A percentile compares a stretch with the other conserved stretches of the same genome.
phyloP scores from a whole-genome alignment of 2,113 vertebrate species.

The Crotophaga sulcirostris region DNA sequence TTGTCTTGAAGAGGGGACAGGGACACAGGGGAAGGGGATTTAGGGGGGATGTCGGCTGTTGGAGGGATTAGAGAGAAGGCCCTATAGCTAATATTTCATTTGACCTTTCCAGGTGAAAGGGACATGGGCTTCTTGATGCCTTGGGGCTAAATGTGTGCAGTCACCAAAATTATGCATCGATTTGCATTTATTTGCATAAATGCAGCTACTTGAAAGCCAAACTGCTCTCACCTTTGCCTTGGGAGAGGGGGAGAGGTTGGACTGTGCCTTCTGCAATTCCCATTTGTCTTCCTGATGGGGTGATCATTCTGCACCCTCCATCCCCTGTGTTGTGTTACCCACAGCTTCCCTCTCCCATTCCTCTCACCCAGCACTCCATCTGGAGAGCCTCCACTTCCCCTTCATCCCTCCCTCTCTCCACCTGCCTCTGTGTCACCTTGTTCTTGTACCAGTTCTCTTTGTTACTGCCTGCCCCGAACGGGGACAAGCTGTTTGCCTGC shows the following conservation, averaged over 20 bases:
- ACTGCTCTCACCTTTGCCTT: slow-evolving; percentile 31
- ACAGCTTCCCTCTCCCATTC: background rate
- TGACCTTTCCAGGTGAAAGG: slow-evolving; percentile 2
- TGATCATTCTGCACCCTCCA: background rate
- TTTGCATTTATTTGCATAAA: slow-evolving; percentile 58
- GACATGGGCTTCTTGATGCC: background rate
- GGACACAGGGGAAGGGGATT: too few species aligned
- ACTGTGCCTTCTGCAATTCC: background rate
- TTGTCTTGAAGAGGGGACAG: background rate
- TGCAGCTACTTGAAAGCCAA: background rate
- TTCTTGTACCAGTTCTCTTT: background rate
- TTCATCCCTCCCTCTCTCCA: background rate
- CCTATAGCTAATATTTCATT: background rate
- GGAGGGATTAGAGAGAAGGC: background rate
- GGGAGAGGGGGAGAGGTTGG: background rate
- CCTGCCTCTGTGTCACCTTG: background rate
- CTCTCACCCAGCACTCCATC: background rate
- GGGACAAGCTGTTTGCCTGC: background rate
- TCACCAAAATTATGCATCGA: slow-evolving; percentile 9
- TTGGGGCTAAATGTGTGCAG: background rate
- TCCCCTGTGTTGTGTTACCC: background rate
- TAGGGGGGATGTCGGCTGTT: background rate
- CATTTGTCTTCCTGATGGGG: background rate
- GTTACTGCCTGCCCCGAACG: accelerated
- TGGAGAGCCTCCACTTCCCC: background rate